These are phyloP conservation scores for Geococcyx californianus DNA, from an alignment of 2,113 vertebrate species.

Conservation along the genomic window DNA sequence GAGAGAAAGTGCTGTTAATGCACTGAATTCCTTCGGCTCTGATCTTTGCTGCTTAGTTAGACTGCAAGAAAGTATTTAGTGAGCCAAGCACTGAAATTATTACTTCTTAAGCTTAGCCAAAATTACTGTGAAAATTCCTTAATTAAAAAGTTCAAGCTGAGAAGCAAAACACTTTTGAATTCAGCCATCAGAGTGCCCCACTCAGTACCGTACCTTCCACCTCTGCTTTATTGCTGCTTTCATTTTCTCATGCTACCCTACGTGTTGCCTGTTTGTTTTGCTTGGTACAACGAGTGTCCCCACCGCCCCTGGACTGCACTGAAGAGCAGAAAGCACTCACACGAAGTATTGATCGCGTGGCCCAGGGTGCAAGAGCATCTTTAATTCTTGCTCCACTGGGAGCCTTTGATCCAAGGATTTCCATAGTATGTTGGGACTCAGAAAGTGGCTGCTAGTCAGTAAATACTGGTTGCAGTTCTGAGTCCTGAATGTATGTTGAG, in stretches of 20 bases:
- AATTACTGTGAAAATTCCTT: constrained; percentile 15
- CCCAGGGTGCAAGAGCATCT: neutral
- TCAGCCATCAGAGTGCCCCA: neutral
- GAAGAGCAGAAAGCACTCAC: neutral
- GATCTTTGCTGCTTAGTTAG: neutral
- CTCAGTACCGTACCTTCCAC: neutral
- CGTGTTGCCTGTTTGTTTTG: neutral
- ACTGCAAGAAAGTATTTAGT: neutral
- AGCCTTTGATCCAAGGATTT: constrained; percentile 51
- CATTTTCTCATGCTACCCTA: neutral
- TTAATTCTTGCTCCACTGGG: constrained; percentile 6
- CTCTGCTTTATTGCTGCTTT: neutral
- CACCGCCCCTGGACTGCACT: neutral
- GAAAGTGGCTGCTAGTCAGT: neutral
- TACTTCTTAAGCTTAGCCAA: neutral
- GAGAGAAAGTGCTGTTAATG: neutral
- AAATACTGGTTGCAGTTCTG: constrained; percentile 2
- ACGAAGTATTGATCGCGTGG: neutral
- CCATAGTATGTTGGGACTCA: neutral
- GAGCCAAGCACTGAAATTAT: neutral
- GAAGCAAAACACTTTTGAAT: neutral
- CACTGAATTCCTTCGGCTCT: neutral
- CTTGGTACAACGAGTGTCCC: neutral
- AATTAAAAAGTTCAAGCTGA: constrained; percentile 46
- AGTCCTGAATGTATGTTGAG: neutral